Conservation (phyloP, 2,797 vertebrate genomes). For the Acanthopagrus latus region DNA sequence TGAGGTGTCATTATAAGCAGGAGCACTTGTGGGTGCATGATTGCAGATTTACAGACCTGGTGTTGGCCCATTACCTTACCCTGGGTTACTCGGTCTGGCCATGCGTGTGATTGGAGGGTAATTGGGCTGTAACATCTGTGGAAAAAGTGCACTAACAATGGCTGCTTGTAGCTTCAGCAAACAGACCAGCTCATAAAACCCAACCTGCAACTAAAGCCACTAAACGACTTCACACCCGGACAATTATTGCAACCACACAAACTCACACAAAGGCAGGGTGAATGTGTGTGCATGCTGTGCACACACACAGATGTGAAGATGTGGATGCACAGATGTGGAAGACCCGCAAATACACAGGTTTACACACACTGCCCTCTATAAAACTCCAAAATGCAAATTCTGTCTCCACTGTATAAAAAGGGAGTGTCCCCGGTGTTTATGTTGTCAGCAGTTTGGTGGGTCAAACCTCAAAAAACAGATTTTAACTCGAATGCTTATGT, state of each 20-base stretch:
- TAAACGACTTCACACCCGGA: slow-evolving; percentile 57
- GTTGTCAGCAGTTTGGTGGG: background rate
- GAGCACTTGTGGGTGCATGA: slow-evolving; percentile 16
- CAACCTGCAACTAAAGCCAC: slow-evolving; percentile 46
- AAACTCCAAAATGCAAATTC: background rate
- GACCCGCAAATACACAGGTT: background rate
- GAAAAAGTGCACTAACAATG: slow-evolving; percentile 55
- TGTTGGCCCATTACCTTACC: slow-evolving; percentile 29
- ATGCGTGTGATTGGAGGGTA: slow-evolving; percentile 62
- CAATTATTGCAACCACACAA: slow-evolving; percentile 25
- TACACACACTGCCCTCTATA: background rate
- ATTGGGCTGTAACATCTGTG: slow-evolving; percentile 62
- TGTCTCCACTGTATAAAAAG: background rate
- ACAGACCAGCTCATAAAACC: slow-evolving; percentile 59
- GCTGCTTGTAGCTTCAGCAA: slow-evolving; percentile 54
- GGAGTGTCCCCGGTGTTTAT: background rate
- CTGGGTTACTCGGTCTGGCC: slow-evolving; percentile 33
- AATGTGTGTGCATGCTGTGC: background rate
- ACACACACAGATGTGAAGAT: slow-evolving; percentile 11
- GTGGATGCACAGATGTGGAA: background rate
- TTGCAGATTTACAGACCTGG: slow-evolving; percentile 33
- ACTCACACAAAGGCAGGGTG: slow-evolving; percentile 2
- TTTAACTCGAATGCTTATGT: background rate
- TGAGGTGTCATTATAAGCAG: slow-evolving; percentile 7
- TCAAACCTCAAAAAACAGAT: background rate